Conservation (phyloP, 2,888 invertebrate genomes). For the Microplitis manilae region DNA sequence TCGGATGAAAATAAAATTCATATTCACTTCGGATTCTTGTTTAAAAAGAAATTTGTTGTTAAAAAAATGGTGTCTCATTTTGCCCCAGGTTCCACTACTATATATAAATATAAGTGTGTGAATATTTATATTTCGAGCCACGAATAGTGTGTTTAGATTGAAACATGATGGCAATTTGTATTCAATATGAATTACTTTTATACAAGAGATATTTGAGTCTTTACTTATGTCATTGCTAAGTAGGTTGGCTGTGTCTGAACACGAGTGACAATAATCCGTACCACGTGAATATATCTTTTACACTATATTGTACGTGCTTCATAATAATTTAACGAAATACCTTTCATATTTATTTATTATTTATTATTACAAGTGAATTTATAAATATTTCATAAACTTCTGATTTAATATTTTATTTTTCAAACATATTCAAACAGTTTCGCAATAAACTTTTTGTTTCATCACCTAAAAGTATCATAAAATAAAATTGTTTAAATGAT, state of each 20-base stretch:
- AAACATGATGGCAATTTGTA: conserved; percentile 21
- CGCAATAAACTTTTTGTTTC: too few species aligned
- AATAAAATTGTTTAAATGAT: too few species aligned
- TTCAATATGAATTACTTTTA: conserved; percentile 20
- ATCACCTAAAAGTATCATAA: too few species aligned
- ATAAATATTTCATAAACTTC: not conserved
- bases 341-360: not conserved
- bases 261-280: conserved; percentile 9
- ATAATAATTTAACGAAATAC: not conserved
- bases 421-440: too few species aligned
- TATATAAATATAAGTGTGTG: too few species aligned
- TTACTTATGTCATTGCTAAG: conserved; percentile 27
- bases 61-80: too few species aligned
- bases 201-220: not conserved
- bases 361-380: not conserved
- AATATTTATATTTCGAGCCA: not conserved
- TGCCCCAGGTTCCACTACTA: too few species aligned
- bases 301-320: not conserved
- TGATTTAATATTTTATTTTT: too few species aligned
- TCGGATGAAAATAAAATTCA: too few species aligned
- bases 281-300: conserved; percentile 14
- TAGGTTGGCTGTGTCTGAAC: conserved; percentile 29
- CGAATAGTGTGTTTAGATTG: not conserved
- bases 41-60: too few species aligned
- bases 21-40: too few species aligned